Conservation (phyloP, 1,140 invertebrate species). For the Mizuhopecten yessoensis region DNA sequence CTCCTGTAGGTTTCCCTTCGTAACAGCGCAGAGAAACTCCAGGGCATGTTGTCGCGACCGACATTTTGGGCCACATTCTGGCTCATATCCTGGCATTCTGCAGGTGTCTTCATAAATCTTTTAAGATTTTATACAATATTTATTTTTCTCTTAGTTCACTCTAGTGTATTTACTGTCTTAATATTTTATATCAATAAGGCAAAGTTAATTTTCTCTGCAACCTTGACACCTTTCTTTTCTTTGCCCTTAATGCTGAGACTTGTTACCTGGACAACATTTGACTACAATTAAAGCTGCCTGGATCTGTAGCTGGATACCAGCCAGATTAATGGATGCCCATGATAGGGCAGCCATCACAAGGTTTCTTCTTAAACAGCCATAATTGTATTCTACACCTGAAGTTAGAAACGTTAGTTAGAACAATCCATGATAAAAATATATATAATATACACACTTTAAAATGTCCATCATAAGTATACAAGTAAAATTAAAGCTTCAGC, state of each 20-base stretch:
- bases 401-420: constrained; percentile 61
- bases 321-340: constrained; percentile 66
- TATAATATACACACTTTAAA: neutral
- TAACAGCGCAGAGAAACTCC: constrained; percentile 86
- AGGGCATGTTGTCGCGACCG: constrained; percentile 87
- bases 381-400: constrained; percentile 68
- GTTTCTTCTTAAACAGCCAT: constrained; percentile 69
- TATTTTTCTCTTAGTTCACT: neutral
- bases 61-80: constrained; percentile 84
- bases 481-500: too few relatives aligned
- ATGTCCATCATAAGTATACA: neutral
- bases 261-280: neutral
- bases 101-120: neutral
- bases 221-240: neutral
- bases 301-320: constrained; percentile 56
- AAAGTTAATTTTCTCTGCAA: neutral
- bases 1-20: constrained; percentile 83
- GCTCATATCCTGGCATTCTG: constrained; percentile 71
- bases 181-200: neutral
- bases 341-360: constrained; percentile 67
- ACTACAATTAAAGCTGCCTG: neutral
- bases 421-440: neutral
- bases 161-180: neutral
- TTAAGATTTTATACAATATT: neutral
- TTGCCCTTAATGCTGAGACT: neutral